A percentile compares a stretch with the other conserved stretches of the same genome.
Evolutionary conservation across 2,888 invertebrate species (phyloP).

Genomic region (Tetranychus piercei): DNA sequence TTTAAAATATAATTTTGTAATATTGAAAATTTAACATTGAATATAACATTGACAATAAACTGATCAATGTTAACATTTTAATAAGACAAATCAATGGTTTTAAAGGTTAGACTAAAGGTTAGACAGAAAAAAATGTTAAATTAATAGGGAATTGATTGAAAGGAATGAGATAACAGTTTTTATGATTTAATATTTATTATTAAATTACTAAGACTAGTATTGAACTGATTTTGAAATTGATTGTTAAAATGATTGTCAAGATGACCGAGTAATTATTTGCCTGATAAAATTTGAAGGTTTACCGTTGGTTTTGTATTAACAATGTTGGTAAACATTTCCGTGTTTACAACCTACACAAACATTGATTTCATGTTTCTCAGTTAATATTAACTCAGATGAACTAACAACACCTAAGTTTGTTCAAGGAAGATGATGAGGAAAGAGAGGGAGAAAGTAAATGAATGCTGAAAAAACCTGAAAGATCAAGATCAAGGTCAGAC

Average conservation of each 20-base stretch:
- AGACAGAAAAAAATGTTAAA: neutral
- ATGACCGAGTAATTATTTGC: neutral
- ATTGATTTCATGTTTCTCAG: too few relatives aligned
- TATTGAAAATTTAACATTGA: too few relatives aligned
- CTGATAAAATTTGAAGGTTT: neutral
- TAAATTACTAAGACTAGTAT: too few relatives aligned
- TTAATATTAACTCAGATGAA: neutral
- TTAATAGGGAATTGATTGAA: neutral
- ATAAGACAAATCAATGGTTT: too few relatives aligned
- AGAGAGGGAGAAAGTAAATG: neutral
- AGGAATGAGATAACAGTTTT: neutral
- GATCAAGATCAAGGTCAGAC: neutral
- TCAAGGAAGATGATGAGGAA: constrained; percentile 2
- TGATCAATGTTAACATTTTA: neutral
- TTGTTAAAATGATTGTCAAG: neutral
- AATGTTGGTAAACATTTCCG: neutral
- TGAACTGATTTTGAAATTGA: too few relatives aligned
- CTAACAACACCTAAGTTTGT: neutral
- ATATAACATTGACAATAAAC: neutral
- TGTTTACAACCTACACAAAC: neutral
- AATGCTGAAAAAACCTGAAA: neutral
- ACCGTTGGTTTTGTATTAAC: neutral
- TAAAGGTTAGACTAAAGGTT: too few relatives aligned
- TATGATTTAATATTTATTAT: neutral
- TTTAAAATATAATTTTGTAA: too few relatives aligned